Evolutionary conservation across 2,797 vertebrate genomes (phyloP).

Genomic region (Podargus strigoides): DNA sequence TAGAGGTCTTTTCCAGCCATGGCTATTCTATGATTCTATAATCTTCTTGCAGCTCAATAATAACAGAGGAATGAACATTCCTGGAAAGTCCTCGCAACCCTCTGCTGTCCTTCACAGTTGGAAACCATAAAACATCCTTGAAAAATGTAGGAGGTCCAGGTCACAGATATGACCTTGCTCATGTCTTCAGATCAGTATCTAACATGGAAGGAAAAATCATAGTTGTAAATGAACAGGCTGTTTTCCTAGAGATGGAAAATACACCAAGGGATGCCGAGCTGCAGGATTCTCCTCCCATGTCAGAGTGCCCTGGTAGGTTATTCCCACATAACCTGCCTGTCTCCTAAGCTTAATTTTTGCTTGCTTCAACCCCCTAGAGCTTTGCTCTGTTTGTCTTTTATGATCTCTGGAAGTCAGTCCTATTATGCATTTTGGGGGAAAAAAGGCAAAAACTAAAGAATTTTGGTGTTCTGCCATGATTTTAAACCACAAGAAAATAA

Average conservation of each 20-base stretch:
- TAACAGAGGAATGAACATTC: background rate
- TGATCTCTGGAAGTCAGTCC: background rate
- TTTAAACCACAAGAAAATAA: background rate
- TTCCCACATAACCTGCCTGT: background rate
- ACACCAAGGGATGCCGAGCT: background rate
- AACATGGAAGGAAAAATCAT: background rate
- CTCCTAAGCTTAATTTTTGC: background rate
- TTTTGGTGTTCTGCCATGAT: background rate
- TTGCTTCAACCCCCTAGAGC: background rate
- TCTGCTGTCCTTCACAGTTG: background rate
- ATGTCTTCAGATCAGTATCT: background rate
- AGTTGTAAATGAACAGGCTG: background rate
- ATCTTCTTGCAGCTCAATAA: background rate
- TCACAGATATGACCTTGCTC: background rate
- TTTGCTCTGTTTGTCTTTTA: background rate
- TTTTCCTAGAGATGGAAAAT: background rate
- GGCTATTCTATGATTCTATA: too few species aligned
- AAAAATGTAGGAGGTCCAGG: background rate
- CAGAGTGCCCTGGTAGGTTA: background rate
- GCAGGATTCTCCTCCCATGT: background rate
- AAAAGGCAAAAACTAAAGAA: background rate
- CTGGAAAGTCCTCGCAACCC: background rate
- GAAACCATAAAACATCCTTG: background rate
- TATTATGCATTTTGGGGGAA: background rate
- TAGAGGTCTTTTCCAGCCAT: too few species aligned